Conservation (phyloP, 2,888 invertebrate genomes). For the Pedicia rivosa region DNA sequence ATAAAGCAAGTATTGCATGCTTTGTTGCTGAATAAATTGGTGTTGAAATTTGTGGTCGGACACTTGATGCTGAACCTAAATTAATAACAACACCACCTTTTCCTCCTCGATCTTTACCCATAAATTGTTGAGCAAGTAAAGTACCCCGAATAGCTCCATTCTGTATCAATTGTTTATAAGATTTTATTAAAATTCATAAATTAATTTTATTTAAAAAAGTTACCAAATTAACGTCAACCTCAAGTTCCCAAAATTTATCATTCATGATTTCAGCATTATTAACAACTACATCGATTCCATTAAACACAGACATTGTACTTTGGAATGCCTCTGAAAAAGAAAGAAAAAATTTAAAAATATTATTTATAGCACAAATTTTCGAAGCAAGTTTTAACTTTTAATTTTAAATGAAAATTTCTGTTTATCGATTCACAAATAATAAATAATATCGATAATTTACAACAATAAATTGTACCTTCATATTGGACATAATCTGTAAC, state of each 20-base stretch:
- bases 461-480: constrained; percentile 32
- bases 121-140: constrained; percentile 52
- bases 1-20: constrained; percentile 56
- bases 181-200: constrained; percentile 10
- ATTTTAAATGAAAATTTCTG: too few relatives aligned
- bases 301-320: constrained; percentile 52
- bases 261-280: constrained; percentile 71
- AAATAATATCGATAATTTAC: too few relatives aligned
- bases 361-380: too few relatives aligned
- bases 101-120: constrained; percentile 61
- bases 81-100: constrained; percentile 62
- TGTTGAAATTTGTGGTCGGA: constrained; percentile 50
- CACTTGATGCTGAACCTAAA: constrained; percentile 55
- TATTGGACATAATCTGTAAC: constrained; percentile 65
- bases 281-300: constrained; percentile 57
- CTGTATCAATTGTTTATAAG: too few relatives aligned
- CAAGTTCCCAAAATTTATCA: constrained; percentile 57
- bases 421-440: too few relatives aligned
- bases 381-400: too few relatives aligned
- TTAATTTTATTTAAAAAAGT: too few relatives aligned
- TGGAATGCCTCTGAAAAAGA: constrained; percentile 44
- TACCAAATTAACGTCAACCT: constrained; percentile 62
- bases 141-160: constrained; percentile 65
- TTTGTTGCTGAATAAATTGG: constrained; percentile 66
- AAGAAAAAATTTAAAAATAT: constrained; percentile 32